Conservation (phyloP, 2,888 invertebrate species). For the Amphipoea oculea region DNA sequence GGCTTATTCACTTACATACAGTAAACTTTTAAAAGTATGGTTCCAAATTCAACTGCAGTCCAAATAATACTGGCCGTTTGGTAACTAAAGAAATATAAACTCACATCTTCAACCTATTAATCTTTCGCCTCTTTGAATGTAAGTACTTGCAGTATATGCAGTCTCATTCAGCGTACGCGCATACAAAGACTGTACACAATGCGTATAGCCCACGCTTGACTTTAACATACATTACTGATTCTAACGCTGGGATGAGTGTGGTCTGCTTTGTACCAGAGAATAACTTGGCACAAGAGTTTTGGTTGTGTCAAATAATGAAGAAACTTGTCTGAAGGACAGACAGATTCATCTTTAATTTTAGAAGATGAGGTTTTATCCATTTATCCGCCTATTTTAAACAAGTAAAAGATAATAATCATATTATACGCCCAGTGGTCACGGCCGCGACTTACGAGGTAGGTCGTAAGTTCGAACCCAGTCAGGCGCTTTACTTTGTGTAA, state of each 20-base stretch:
- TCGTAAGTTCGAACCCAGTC: no score
- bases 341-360: neutral
- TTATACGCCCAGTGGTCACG: neutral
- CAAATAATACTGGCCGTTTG: slow-evolving; percentile 9
- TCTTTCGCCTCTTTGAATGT: slow-evolving; percentile 23
- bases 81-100: slow-evolving; percentile 10
- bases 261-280: slow-evolving; percentile 39
- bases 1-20: no score
- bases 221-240: slow-evolving; percentile 42
- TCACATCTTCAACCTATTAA: slow-evolving; percentile 31
- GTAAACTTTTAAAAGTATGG: neutral
- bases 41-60: neutral
- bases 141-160: slow-evolving; percentile 9
- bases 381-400: neutral
- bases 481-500: no score
- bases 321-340: neutral
- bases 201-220: slow-evolving; percentile 46
- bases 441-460: no score
- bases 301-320: neutral
- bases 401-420: neutral
- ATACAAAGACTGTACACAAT: slow-evolving; percentile 45
- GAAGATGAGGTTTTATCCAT: neutral
- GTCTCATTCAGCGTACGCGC: slow-evolving; percentile 26
- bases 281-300: neutral
- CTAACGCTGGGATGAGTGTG: slow-evolving; percentile 36